Base-by-base conservation (phyloP, 2,888 invertebrate species). In the Oxytorus armatus region DNA sequence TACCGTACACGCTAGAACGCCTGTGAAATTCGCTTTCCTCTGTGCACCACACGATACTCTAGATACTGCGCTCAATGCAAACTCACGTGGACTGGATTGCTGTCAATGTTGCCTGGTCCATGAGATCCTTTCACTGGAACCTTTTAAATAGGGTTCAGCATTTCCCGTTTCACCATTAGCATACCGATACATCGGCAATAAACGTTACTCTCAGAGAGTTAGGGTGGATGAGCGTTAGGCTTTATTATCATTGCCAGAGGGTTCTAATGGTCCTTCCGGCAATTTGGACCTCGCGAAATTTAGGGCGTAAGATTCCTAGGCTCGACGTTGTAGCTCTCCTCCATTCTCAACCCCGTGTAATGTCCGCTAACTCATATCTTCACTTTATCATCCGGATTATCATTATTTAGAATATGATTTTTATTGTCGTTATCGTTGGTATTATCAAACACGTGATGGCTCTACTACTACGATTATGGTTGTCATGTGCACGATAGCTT, bases 11-110 rank as follows among this genome's bases (percentile, higher is more conserved):
- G 75, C 42, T 4, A 61, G 59, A 72, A 61, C 66, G 44, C 61
- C 70, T 72, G 61, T 18, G 55, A 75, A 72, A 79, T 70, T 59
- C 70, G 69, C 65, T 59, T 66, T 61, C 51, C 29, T 29, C 29
- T 18, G 29, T 49, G 29, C 25, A 39, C 16, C 39, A 25, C 55
- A 18, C 36, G 57, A 49, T 25, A 8, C 21, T 10, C 8, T 3
- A 44, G 44, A 21, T n/a, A 21, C 25, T 42, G 39, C 21, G 53
- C 33, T 10, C 47, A 44, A 33, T n/a, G 33, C 23, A 44, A 14
- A 23, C 33, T 42, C 49, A 51, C 51, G 42, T 57, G 21, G 11
- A 14, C 65, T 44, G 57, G n/a, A 70, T 66, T 75, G 44, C 29
- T 33, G 57, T 51, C 70, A 29, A 65, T 59, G 65, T 70, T 66